A percentile compares a stretch with the other conserved stretches of the same genome.
These are phyloP conservation scores for Caenorhabditis inopinata DNA, from an alignment of 1,140 invertebrate species.

Conservation along the genomic window DNA sequence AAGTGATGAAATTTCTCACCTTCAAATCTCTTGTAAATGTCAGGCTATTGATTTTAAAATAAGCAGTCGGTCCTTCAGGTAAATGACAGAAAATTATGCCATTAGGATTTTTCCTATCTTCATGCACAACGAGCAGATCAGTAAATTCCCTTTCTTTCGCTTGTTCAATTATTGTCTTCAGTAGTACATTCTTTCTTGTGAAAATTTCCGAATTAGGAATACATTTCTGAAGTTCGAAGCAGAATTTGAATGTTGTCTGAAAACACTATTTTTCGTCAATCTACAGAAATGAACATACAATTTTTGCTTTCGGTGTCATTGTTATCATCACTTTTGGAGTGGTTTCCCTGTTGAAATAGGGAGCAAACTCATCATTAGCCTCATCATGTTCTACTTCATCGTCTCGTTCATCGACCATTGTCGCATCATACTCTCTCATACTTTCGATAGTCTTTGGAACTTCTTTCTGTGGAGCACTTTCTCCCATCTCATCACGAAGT, in stretches of 20 bases:
- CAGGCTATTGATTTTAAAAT: constrained; percentile 73
- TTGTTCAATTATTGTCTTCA: constrained; percentile 87
- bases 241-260: constrained; percentile 85
- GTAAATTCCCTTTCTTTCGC: constrained; percentile 79
- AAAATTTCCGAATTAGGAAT: constrained; percentile 84
- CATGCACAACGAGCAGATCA: constrained; percentile 88
- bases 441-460: constrained; percentile 88
- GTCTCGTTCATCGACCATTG: constrained; percentile 78
- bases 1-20: constrained; percentile 52
- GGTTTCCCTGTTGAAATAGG: constrained; percentile 81
- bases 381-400: constrained; percentile 74
- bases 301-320: constrained; percentile 84
- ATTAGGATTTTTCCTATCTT: constrained; percentile 86
- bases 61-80: constrained; percentile 89
- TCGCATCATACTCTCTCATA: constrained; percentile 85
- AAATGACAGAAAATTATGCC: constrained; percentile 87
- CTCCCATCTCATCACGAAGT: constrained; percentile 59
- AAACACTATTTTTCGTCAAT: constrained; percentile 50
- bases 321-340: constrained; percentile 93
- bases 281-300: constrained; percentile 68
- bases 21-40: constrained; percentile 69
- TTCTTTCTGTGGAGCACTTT: constrained; percentile 72
- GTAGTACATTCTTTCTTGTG: constrained; percentile 79
- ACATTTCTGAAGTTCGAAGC: constrained; percentile 82
- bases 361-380: constrained; percentile 81